Evolutionary conservation across 2,888 invertebrate genomes (phyloP).

Genomic region (Pristionchus exspectatus): DNA sequence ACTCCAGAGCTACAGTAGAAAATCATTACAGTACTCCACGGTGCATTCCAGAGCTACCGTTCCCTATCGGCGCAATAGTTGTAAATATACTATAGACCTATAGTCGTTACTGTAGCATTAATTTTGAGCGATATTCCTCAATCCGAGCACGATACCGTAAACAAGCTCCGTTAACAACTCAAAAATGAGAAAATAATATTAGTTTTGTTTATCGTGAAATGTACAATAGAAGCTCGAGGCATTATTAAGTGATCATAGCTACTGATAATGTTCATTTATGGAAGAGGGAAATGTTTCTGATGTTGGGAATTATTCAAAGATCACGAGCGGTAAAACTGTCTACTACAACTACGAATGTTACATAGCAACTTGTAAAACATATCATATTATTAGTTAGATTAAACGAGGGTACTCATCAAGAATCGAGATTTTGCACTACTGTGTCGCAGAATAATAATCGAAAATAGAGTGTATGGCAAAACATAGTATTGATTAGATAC

Average conservation of each 20-base stretch:
- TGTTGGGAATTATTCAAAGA: slow-evolving; percentile 28
- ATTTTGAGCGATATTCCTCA: too few species aligned
- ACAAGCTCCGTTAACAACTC: too few species aligned
- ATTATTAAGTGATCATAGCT: slow-evolving; percentile 29
- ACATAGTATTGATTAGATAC: not conserved
- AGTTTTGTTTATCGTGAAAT: slow-evolving; percentile 8
- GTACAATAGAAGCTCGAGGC: slow-evolving; percentile 33
- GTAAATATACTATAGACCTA: too few species aligned
- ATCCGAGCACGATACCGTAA: too few species aligned
- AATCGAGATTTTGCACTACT: not conserved
- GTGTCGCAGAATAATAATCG: too few species aligned
- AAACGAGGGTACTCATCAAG: not conserved
- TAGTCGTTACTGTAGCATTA: too few species aligned
- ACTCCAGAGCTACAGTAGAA: too few species aligned
- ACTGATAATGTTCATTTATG: not conserved
- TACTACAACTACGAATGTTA: not conserved
- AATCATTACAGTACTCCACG: too few species aligned
- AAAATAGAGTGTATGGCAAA: slow-evolving; percentile 15
- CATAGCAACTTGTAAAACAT: not conserved
- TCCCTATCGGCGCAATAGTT: too few species aligned
- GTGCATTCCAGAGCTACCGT: too few species aligned
- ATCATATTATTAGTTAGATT: slow-evolving; percentile 22
- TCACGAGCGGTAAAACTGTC: slow-evolving; percentile 19
- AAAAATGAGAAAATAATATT: not conserved
- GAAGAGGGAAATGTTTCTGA: slow-evolving; percentile 15